These are phyloP conservation scores for Aleiodes leptofemur DNA, from an alignment of 2,888 invertebrate genomes.

Conservation along the genomic window DNA sequence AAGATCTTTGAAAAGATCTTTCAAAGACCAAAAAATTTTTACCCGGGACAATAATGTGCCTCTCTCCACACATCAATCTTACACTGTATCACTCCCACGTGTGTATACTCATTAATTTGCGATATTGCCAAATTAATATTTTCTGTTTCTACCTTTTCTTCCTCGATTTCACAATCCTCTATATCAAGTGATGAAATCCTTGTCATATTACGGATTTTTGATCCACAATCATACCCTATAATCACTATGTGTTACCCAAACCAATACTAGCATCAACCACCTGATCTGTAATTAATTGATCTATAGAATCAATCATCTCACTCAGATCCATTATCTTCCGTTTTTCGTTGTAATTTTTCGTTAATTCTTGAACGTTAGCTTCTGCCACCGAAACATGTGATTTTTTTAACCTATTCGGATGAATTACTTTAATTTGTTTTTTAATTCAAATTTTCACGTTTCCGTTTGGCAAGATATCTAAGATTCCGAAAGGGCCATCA, in stretches of 20 bases:
- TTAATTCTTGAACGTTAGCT: neutral
- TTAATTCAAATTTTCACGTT: slow-evolving; percentile 35
- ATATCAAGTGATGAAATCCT: slow-evolving; percentile 42
- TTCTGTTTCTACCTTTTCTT: neutral
- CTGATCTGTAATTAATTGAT: neutral
- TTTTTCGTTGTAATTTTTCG: neutral
- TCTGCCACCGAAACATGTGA: slow-evolving; percentile 21
- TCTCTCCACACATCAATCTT: slow-evolving; percentile 44
- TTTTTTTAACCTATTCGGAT: slow-evolving; percentile 36
- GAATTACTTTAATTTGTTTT: slow-evolving; percentile 14
- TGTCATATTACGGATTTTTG: slow-evolving; percentile 32
- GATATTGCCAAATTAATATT: slow-evolving; percentile 39
- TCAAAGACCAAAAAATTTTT: too few species aligned
- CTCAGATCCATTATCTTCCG: neutral
- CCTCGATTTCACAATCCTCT: slow-evolving; percentile 35
- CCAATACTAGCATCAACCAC: neutral
- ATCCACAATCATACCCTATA: slow-evolving; percentile 46
- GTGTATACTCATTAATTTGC: slow-evolving; percentile 42
- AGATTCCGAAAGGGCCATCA: slow-evolving; percentile 29
- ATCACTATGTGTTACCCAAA: slow-evolving; percentile 31
- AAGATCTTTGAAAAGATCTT: too few species aligned
- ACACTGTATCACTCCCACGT: slow-evolving; percentile 37
- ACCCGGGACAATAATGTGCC: slow-evolving; percentile 46
- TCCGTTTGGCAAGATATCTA: slow-evolving; percentile 11
- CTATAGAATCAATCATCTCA: neutral